Conservation (phyloP, 2,888 invertebrate species). For the Drosophila incognita region DNA sequence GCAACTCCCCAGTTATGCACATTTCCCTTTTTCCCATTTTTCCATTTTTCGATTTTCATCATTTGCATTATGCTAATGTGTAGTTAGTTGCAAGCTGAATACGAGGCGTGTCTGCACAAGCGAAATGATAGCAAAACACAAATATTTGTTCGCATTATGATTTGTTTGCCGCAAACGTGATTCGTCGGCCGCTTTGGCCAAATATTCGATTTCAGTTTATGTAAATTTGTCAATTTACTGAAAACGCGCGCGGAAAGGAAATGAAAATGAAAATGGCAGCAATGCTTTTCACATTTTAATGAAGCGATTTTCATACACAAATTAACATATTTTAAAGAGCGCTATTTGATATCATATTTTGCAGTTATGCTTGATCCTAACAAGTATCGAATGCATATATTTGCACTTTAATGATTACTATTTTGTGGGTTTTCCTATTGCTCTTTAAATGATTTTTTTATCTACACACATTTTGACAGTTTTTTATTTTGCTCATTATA, state of each 20-base stretch:
- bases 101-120: constrained; percentile 36
- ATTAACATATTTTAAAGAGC: constrained; percentile 36
- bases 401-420: neutral
- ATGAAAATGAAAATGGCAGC: constrained; percentile 37
- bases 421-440: neutral
- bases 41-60: constrained; percentile 28
- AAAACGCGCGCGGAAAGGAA: constrained; percentile 37
- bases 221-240: constrained; percentile 61
- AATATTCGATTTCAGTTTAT: constrained; percentile 48
- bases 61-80: constrained; percentile 72
- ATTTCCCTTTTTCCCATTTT: constrained; percentile 38
- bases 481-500: neutral
- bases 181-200: neutral
- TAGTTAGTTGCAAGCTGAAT: constrained; percentile 36
- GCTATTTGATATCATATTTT: neutral
- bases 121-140: constrained; percentile 57
- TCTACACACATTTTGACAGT: neutral
- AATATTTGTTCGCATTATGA: constrained; percentile 62
- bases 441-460: neutral
- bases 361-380: neutral
- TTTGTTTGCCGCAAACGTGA: constrained; percentile 44
- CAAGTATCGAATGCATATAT: neutral
- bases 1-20: constrained; percentile 29
- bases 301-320: constrained; percentile 34
- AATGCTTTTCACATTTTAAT: constrained; percentile 40